These are phyloP conservation scores for Cataglyphis rosenhaueri DNA, from an alignment of 2,888 invertebrate genomes.

Conservation along the genomic window DNA sequence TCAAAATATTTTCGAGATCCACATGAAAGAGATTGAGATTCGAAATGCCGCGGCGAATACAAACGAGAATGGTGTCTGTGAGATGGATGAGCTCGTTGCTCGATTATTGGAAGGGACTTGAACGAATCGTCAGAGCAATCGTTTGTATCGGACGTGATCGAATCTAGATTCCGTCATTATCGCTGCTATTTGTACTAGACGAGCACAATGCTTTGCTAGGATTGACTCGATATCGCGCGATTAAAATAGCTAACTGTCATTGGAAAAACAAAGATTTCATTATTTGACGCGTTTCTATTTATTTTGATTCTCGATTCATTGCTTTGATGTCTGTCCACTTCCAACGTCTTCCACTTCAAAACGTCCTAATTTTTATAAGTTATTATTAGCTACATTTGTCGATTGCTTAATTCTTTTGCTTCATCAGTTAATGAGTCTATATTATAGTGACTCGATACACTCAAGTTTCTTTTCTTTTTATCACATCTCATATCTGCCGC, in stretches of 20 bases:
- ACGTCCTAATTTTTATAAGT: not conserved
- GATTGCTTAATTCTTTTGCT: not conserved
- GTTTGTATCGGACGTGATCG: not conserved
- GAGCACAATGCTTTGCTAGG: not conserved
- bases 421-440: not conserved
- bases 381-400: not conserved
- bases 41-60: not conserved
- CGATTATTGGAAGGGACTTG: not conserved
- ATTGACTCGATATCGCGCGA: slow-evolving; percentile 13
- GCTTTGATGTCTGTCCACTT: not conserved
- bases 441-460: not conserved
- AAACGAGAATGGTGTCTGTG: not conserved
- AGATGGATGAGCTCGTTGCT: not conserved
- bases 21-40: not conserved
- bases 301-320: not conserved
- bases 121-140: not conserved
- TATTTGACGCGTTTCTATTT: not conserved
- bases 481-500: not conserved
- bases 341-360: too few relatives aligned
- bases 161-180: slow-evolving; percentile 18
- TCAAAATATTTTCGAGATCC: slow-evolving; percentile 36
- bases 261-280: not conserved
- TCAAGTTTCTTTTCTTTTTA: not conserved
- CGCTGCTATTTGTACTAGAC: not conserved
- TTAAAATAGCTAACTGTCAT: not conserved